phyloP scores from a whole-genome alignment of 1,140 invertebrate genomes.

The Tetragnatha versicolor region DNA sequence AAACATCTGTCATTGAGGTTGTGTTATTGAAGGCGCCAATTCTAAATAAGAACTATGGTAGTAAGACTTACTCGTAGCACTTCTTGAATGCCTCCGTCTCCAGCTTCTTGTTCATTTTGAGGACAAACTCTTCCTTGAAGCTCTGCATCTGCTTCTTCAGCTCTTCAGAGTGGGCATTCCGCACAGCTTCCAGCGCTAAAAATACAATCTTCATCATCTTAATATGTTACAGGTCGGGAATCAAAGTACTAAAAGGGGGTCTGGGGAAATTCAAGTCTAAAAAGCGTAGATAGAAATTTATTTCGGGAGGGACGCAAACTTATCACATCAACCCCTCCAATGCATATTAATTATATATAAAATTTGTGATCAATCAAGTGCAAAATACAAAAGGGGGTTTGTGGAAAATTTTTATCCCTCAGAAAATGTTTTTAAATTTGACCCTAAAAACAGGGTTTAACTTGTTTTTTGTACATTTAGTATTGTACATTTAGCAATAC shows the following conservation, averaged over 20 bases:
- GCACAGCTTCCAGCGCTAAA: conserved; percentile 87
- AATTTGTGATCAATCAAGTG: neutral
- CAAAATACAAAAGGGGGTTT: neutral
- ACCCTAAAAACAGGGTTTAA: no score
- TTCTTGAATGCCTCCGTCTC: conserved; percentile 69
- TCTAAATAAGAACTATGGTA: neutral
- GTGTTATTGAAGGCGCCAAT: no score
- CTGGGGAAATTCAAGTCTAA: neutral
- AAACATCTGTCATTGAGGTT: no score
- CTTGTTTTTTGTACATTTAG: no score
- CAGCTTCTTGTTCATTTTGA: conserved; percentile 73
- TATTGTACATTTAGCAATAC: no score
- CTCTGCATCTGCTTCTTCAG: conserved; percentile 85
- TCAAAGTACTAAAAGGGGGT: neutral
- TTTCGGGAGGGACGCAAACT: no score
- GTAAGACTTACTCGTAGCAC: conserved; percentile 69
- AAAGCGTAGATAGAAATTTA: no score
- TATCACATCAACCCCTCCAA: neutral
- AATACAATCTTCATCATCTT: no score
- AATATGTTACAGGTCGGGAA: no score
- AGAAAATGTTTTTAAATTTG: no score
- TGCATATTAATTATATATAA: neutral
- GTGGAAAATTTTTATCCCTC: neutral
- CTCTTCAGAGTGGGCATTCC: conserved; percentile 90
- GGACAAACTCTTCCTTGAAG: conserved; percentile 81